Evolutionary conservation across 2,888 invertebrate genomes (phyloP), one percentile per base, ranked within the genome.

Genomic region (Myopa testacea): DNA sequence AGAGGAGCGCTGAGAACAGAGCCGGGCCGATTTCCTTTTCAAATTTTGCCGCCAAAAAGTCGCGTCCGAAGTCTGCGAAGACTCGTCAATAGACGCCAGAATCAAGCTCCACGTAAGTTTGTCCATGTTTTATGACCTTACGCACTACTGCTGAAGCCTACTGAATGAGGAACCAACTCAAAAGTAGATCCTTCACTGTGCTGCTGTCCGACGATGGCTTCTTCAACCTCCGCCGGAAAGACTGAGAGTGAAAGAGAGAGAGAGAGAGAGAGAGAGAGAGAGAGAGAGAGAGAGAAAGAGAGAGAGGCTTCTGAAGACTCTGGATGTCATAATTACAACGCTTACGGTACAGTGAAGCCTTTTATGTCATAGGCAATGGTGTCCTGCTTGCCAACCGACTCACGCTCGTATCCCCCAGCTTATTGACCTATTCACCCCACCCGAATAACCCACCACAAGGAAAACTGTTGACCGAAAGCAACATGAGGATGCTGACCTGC

Each of bases 41-140:
- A 78, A 77, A n/a, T 75, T 77, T 82, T 82, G 81, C 80, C 82
- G 82, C 82, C 82, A 81, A 82, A 82, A 77, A 55, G 67, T 74
- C 76, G 71, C 65, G 65, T 74, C 65, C 45, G 10, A 37, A 8
- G 65, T 75, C 65, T 75, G n/a, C 72, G 19, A 68, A 60, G 60
- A 65, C 34, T 38, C 16, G 63, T 19, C 14, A 75, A 34, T 40
- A 37, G 38, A 75, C 40, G 19, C 45, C 50, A 65, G 37, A 65
- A 6, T 12, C 38, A 12, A 65, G 65, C 14, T 34, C 65, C 10
- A 62, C 62, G 62, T 26, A 6, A 19, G 0, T 26, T 10, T 26
- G 58, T 58, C 2, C 5, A 38, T 19, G n/a, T 38, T 65, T 65
- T 65, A 75, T 37, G 75, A 75, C 55, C 65, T 75, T n/a, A 45